A percentile compares a stretch with the other conserved stretches of the same genome.
Evolutionary conservation across 2,888 invertebrate genomes (phyloP).

Genomic region (Fragum sueziense): DNA sequence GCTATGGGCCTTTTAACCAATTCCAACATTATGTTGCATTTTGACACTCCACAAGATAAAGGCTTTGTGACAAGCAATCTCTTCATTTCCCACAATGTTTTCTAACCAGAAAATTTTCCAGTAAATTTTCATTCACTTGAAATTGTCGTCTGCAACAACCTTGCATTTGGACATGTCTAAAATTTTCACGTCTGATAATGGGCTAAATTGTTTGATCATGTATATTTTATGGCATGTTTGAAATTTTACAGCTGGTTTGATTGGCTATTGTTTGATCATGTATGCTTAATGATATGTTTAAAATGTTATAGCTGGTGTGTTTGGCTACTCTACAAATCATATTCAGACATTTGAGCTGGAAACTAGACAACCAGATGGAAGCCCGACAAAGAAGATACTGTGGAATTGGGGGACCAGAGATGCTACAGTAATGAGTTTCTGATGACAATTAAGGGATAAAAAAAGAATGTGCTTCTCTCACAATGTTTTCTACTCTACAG

Average conservation of each 20-base stretch:
- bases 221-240: background rate
- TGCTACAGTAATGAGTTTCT: conserved; percentile 56
- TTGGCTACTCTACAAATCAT: conserved; percentile 67
- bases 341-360: conserved; percentile 69
- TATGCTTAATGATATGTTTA: background rate
- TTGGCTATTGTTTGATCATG: background rate
- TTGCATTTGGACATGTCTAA: too few relatives aligned
- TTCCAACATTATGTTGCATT: too few relatives aligned
- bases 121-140: too few relatives aligned
- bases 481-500: background rate
- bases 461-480: background rate
- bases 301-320: conserved; percentile 63
- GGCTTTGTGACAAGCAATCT: too few relatives aligned
- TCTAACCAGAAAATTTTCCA: background rate
- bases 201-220: background rate
- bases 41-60: too few relatives aligned
- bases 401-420: conserved; percentile 72
- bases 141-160: too few relatives aligned
- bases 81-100: background rate
- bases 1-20: too few relatives aligned
- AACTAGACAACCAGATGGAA: conserved; percentile 59
- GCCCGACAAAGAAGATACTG: conserved; percentile 69
- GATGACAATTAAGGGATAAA: background rate
- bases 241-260: background rate
- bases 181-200: too few relatives aligned